A percentile compares a stretch with the other conserved stretches of the same genome.
Evolutionary conservation across 1,140 invertebrate species (phyloP).

Genomic region (Leptopilina boulardi): DNA sequence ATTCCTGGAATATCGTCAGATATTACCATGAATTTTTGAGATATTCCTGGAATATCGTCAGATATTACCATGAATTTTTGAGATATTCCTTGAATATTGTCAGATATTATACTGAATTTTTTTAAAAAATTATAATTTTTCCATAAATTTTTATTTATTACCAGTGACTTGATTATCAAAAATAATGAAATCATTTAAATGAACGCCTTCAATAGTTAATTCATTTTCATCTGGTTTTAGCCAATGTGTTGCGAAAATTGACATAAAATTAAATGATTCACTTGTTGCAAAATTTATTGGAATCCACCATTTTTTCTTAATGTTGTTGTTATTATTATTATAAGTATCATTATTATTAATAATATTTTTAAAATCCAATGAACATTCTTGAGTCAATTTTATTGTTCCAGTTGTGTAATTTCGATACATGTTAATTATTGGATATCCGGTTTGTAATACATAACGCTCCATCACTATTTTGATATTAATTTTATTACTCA

Average conservation of each 20-base stretch:
- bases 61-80: too few relatives aligned
- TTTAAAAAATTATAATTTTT: too few relatives aligned
- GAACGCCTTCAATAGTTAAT: conserved; percentile 66
- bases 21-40: too few relatives aligned
- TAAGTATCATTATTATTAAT: too few relatives aligned
- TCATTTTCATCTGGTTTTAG: conserved; percentile 61
- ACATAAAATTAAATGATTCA: conserved; percentile 65
- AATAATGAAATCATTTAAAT: conserved; percentile 67
- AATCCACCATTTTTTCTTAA: conserved; percentile 69
- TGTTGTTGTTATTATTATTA: not conserved
- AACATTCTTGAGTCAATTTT: conserved; percentile 73
- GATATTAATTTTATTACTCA: conserved; percentile 66
- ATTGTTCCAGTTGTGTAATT: conserved; percentile 72
- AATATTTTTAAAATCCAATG: conserved; percentile 66
- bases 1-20: too few relatives aligned
- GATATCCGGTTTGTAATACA: conserved; percentile 83
- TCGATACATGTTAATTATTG: conserved; percentile 79
- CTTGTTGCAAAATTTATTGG: conserved; percentile 75
- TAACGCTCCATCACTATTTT: conserved; percentile 81
- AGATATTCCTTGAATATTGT: too few relatives aligned
- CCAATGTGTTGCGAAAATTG: conserved; percentile 68
- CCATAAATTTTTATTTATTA: not conserved
- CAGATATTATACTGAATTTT: too few relatives aligned
- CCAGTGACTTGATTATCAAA: not conserved
- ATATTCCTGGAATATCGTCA: too few relatives aligned